phyloP scores from a whole-genome alignment of 1,140 invertebrate species.

The Oncopodura yosiiana region DNA sequence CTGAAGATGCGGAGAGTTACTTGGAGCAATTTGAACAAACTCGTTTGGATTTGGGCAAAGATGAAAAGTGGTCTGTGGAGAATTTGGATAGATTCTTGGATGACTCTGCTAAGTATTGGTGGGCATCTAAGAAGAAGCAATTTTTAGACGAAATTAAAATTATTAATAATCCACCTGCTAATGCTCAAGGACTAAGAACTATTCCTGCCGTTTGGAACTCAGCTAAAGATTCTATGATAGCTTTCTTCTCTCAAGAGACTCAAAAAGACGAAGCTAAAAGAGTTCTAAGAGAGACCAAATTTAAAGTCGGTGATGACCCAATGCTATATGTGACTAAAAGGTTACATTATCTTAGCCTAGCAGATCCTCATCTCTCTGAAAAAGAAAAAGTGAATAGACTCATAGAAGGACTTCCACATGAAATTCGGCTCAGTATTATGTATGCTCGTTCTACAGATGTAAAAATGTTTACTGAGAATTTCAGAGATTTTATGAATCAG shows the following conservation, averaged over 20 bases:
- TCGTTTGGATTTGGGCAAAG: not conserved
- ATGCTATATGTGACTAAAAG: not conserved
- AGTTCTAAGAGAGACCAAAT: not conserved
- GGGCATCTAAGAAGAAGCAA: not conserved
- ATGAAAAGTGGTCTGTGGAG: not conserved
- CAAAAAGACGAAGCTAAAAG: not conserved
- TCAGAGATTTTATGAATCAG: not conserved
- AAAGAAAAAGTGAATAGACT: not conserved
- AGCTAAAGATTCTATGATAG: not conserved
- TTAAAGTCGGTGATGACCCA: not conserved
- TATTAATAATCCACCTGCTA: not conserved
- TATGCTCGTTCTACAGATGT: not conserved
- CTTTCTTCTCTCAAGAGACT: not conserved
- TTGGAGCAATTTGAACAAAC: not conserved
- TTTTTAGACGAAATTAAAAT: not conserved
- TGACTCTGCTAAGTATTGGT: not conserved
- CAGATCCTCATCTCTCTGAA: not conserved
- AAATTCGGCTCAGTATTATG: not conserved
- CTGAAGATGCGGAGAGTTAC: not conserved
- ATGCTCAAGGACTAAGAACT: too few species aligned
- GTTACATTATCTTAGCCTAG: not conserved
- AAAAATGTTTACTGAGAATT: not conserved
- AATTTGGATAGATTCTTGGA: conserved; percentile 1
- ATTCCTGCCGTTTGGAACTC: not conserved
- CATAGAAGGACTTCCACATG: not conserved